These are phyloP conservation scores for Microtus oregoni DNA, from an alignment of 2,113 vertebrate genomes.

Conservation along the genomic window DNA sequence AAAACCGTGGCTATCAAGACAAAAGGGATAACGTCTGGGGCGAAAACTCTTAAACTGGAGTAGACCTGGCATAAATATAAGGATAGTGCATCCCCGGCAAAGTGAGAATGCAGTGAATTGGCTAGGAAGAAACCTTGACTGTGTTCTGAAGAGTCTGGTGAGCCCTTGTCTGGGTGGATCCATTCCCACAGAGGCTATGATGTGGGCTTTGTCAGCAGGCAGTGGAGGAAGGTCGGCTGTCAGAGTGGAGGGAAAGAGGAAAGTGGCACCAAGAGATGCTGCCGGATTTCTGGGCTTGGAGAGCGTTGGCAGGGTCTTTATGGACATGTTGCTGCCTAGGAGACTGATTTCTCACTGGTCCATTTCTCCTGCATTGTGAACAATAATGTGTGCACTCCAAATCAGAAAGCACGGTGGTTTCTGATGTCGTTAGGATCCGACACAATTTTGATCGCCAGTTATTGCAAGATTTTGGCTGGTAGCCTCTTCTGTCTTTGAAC, in stretches of 20 bases:
- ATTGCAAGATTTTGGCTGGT: background rate
- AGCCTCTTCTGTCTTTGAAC: constrained; percentile 16
- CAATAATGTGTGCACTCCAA: background rate
- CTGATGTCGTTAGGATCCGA: background rate
- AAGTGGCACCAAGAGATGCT: fast-evolving
- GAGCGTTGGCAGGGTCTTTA: background rate
- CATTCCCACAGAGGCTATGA: background rate
- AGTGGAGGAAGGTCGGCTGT: background rate
- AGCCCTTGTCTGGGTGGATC: background rate
- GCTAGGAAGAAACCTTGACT: background rate
- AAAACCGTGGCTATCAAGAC: background rate
- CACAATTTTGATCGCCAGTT: constrained; percentile 19
- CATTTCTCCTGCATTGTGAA: background rate
- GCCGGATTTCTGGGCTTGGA: background rate
- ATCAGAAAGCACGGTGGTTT: background rate
- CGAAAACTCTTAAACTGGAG: background rate
- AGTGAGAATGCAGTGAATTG: background rate
- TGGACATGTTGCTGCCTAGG: background rate
- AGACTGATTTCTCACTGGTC: background rate
- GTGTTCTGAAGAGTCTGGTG: background rate
- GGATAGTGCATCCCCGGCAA: background rate
- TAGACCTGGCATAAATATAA: too few relatives aligned
- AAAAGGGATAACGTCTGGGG: background rate
- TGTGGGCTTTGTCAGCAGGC: background rate
- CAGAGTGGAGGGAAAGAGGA: background rate